Conservation (phyloP, 2,113 vertebrate species). For the Baryphthengus martii region DNA sequence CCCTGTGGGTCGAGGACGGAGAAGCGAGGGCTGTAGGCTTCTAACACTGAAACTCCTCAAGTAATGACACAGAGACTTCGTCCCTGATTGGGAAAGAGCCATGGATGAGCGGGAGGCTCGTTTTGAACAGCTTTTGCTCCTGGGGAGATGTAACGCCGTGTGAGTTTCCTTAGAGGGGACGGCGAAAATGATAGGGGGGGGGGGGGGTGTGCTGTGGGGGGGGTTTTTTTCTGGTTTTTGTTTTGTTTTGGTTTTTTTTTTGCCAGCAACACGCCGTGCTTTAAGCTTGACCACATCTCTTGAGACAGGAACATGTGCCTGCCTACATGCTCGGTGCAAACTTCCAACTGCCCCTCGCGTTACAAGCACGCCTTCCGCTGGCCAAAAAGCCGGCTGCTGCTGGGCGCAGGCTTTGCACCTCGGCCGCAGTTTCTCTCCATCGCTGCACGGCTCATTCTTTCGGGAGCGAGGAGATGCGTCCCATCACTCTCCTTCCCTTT, state of each 20-base stretch:
- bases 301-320: not conserved
- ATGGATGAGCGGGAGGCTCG: not conserved
- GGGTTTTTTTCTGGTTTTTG: too few relatives aligned
- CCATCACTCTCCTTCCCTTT: too few relatives aligned
- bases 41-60: not conserved
- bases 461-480: too few relatives aligned
- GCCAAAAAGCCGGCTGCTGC: not conserved
- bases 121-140: not conserved
- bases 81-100: not conserved
- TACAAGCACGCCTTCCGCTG: not conserved
- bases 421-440: not conserved
- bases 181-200: too few relatives aligned
- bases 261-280: not conserved
- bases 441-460: not conserved
- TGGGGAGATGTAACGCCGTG: fast-evolving
- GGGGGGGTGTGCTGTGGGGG: too few relatives aligned
- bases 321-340: not conserved
- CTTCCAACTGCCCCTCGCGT: not conserved
- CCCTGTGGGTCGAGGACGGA: fast-evolving
- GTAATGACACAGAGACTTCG: not conserved
- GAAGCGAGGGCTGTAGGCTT: not conserved
- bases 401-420: not conserved
- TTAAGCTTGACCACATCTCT: not conserved
- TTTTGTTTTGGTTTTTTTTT: not conserved
- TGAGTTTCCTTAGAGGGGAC: not conserved